phyloP scores from a whole-genome alignment of 2,888 invertebrate genomes.

The Atethmia centrago region DNA sequence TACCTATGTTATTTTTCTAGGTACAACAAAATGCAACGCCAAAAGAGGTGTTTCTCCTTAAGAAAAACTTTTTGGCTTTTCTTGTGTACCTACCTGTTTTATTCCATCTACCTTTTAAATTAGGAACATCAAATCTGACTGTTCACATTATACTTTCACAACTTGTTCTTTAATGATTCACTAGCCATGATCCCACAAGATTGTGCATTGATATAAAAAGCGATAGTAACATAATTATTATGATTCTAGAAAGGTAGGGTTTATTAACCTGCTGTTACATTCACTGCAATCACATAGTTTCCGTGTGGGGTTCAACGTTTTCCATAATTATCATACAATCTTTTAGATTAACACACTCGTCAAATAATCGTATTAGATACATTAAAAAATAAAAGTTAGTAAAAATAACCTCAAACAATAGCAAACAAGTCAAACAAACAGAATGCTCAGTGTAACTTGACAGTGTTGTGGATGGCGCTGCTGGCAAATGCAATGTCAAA shows the following conservation, averaged over 20 bases:
- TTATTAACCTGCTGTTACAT: not conserved
- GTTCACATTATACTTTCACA: not conserved
- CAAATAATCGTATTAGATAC: not conserved
- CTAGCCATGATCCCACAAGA: not conserved
- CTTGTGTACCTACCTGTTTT: not conserved
- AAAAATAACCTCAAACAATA: conserved; percentile 11
- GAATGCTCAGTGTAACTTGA: conserved; percentile 1
- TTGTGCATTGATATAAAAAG: not conserved
- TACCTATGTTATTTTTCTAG: not conserved
- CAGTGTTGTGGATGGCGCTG: conserved; percentile 7
- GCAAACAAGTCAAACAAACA: not conserved
- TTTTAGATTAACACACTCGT: not conserved
- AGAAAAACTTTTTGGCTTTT: not conserved
- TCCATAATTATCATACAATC: not conserved
- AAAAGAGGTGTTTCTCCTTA: not conserved
- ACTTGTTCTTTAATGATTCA: not conserved
- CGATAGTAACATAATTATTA: not conserved
- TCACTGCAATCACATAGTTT: not conserved
- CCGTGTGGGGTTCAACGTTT: not conserved
- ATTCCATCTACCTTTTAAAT: not conserved
- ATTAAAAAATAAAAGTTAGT: too few species aligned
- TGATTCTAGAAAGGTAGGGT: not conserved
- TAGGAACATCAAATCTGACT: not conserved
- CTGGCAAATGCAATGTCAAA: conserved; percentile 10
- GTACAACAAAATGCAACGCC: not conserved